Conservation (phyloP, 2,888 invertebrate species). For the Platycnemis pennipes region DNA sequence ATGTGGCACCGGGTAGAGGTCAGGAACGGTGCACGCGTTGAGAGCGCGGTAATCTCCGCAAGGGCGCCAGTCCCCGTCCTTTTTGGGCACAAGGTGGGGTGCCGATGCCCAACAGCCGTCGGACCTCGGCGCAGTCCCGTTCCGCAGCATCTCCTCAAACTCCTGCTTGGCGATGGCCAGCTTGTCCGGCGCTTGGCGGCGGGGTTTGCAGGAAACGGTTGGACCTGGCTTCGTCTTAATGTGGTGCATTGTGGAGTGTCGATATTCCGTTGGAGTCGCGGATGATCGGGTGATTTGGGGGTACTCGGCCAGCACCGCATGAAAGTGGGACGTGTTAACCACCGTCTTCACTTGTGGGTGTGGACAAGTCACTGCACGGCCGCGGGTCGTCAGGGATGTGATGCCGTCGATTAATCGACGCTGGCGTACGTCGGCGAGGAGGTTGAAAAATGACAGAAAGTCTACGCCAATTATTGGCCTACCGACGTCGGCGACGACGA, state of each 20-base stretch:
- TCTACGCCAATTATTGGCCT: slow-evolving; percentile 76
- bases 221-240: background rate
- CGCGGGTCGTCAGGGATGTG: slow-evolving; percentile 30
- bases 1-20: background rate
- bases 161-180: background rate
- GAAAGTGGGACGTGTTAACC: background rate
- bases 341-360: too few species aligned
- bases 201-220: background rate
- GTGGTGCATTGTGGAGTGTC: background rate
- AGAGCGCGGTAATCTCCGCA: background rate
- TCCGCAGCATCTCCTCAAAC: background rate
- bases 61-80: background rate
- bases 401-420: slow-evolving; percentile 72
- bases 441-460: slow-evolving; percentile 75
- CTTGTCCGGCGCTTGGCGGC: background rate
- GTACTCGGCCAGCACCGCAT: background rate
- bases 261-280: background rate
- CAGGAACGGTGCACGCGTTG: background rate
- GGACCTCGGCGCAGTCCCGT: background rate
- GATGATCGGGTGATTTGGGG: background rate
- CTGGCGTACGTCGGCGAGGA: slow-evolving; percentile 75
- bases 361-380: background rate
- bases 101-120: background rate
- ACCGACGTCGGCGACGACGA: slow-evolving; percentile 75
- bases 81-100: background rate